These are phyloP conservation scores for Trichogramma pretiosum DNA, from an alignment of 1,140 invertebrate species.

Conservation along the genomic window DNA sequence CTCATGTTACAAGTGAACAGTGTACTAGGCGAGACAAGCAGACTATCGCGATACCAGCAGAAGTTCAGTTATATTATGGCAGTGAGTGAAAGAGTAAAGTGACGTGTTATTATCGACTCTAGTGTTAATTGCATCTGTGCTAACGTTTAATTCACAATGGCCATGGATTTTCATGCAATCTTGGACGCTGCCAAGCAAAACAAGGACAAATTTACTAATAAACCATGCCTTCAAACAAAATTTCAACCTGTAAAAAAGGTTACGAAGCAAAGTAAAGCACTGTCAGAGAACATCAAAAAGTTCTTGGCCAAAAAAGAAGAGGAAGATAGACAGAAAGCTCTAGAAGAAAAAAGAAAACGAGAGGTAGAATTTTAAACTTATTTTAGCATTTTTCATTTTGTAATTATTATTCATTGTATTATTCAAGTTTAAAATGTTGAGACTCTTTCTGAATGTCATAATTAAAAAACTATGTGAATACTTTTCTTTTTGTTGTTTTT, in stretches of 20 bases:
- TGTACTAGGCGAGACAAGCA: too few species aligned
- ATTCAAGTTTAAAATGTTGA: conserved; percentile 8
- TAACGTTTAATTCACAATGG: background rate
- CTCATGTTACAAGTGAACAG: too few species aligned
- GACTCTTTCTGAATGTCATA: too few species aligned
- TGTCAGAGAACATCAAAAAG: conserved; percentile 71
- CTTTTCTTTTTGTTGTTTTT: too few species aligned
- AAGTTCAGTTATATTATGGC: too few species aligned
- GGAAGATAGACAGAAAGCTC: conserved; percentile 59
- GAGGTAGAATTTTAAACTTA: conserved; percentile 35
- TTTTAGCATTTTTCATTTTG: conserved; percentile 1
- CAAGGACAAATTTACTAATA: conserved; percentile 34
- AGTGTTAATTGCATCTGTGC: background rate
- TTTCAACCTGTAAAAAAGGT: conserved; percentile 76
- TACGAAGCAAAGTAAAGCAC: conserved; percentile 53
- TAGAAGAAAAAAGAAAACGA: conserved; percentile 57
- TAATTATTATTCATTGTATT: too few species aligned
- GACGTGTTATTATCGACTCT: background rate
- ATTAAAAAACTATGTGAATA: too few species aligned
- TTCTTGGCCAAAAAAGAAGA: conserved; percentile 73
- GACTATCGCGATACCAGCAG: too few species aligned
- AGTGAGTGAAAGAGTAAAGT: too few species aligned
- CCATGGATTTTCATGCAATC: conserved; percentile 57
- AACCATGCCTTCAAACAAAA: conserved; percentile 62
- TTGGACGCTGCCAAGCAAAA: conserved; percentile 55